Conservation (phyloP, 2,113 vertebrate species). For the Bambusicola thoracicus region DNA sequence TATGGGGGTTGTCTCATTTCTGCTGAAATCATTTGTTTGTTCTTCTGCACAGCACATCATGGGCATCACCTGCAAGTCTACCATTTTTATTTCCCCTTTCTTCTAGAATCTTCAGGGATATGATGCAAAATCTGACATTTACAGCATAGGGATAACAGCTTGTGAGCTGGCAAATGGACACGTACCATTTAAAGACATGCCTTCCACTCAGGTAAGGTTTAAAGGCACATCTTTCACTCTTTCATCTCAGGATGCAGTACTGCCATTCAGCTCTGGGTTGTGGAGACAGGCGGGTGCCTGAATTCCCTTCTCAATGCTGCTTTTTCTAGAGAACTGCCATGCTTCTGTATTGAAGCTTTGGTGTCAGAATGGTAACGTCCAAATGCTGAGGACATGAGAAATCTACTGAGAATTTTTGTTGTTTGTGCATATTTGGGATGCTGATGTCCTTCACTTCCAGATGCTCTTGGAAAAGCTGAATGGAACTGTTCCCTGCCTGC, state of each 20-base stretch:
- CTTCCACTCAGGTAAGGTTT: constrained; percentile 89
- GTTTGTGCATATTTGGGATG: not conserved
- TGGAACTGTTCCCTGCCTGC: constrained; percentile 92
- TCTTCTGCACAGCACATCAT: rapidly evolving
- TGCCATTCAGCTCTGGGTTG: not conserved
- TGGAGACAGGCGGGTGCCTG: rapidly evolving
- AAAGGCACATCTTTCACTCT: not conserved
- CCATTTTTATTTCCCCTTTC: not conserved
- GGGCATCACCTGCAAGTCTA: not conserved
- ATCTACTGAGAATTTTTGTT: not conserved
- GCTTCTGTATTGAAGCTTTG: not conserved
- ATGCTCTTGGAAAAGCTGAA: constrained; percentile 98
- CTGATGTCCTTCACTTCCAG: constrained; percentile 64
- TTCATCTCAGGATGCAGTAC: not conserved
- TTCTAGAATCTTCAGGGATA: constrained; percentile 94
- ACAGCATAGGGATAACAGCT: constrained; percentile 96
- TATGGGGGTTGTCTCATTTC: not conserved
- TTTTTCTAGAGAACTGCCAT: not conserved
- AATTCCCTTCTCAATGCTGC: not conserved
- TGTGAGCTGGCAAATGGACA: constrained; percentile 98
- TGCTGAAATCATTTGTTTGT: not conserved
- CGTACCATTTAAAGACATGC: constrained; percentile 99
- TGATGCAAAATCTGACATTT: constrained; percentile 96
- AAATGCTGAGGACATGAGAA: not conserved
- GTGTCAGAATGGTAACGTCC: not conserved